Base-by-base conservation (phyloP, 2,113 vertebrate genomes). In the Progne subis region DNA sequence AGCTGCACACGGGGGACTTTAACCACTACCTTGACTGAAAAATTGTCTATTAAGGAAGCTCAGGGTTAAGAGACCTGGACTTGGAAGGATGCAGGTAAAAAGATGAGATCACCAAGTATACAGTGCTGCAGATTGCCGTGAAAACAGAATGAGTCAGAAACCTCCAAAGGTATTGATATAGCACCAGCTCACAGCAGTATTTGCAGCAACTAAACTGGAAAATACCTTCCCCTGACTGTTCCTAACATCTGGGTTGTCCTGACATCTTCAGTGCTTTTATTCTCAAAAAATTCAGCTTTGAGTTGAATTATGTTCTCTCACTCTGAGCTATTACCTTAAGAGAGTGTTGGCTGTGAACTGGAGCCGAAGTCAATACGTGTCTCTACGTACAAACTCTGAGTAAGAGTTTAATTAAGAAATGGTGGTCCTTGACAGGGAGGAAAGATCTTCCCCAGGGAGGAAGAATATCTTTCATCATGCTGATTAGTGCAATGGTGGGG, bases 331-430 rank as follows among this genome's bases (percentile, higher is more conserved):
- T 7, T 29, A 31, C 12, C 43, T n/a, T 12, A 49, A 47, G 34
- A 65, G 18, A 64, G 20, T 14, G 18, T 3, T 72, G 59, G 76
- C 41, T 59, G 34, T 44, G 68, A 91, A 64, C 25, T 28, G 56
- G 14, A 82, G 53, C 31, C 12, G 70, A 47, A 80, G 68, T 55
- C 37, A 32, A 49, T 8, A 32, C 0, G 0, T 7, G 3, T 61
- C 64, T 61, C 68, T 24, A n/a, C 0, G 0, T 2, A 39, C 41
- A 64, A 37, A 39, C 20, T 34, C 68, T 34, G 49, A 71, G 61
- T 8, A 78, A 70, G n/a, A 61, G 25, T 15, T 80, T 63, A 81
- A 72, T 31, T 47, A 71, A 64, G 63, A 90, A 70, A 81, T 11
- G 6, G 37, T 32, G 14, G n/a, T 14, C 46, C 49, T 31, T 4